Evolutionary conservation across 2,113 vertebrate species (phyloP).

Genomic region (Myotis lucifugus): DNA sequence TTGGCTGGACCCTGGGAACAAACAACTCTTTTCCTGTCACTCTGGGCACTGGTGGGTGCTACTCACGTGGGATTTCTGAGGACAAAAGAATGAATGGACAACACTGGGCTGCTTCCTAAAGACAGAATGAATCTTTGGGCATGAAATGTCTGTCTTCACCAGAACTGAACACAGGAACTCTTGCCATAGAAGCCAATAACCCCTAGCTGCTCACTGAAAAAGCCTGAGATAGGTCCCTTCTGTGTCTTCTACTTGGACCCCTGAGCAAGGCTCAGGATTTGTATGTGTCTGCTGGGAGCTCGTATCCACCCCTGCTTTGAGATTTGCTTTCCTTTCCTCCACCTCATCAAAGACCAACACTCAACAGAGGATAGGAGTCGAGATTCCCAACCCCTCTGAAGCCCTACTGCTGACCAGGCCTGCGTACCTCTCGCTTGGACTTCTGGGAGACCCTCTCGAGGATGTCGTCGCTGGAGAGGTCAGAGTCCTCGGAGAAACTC

Average conservation of each 20-base stretch:
- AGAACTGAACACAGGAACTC: background rate
- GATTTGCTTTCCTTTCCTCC: background rate
- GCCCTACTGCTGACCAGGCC: background rate
- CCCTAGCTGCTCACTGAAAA: background rate
- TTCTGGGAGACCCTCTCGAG: slow-evolving; percentile 95
- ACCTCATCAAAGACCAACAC: background rate
- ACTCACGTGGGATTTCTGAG: background rate
- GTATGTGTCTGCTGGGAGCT: background rate
- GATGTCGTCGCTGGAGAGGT: slow-evolving; percentile 96
- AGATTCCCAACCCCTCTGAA: background rate
- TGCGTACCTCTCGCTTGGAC: slow-evolving; percentile 93
- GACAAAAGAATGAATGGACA: background rate
- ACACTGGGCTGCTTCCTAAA: background rate
- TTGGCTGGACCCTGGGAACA: too few species aligned
- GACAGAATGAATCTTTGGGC: background rate
- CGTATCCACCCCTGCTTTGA: background rate
- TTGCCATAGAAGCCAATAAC: background rate
- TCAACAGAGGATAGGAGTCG: background rate
- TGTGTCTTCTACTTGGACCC: background rate
- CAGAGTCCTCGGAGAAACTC: slow-evolving; percentile 97
- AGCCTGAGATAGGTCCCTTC: background rate
- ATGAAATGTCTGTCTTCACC: background rate
- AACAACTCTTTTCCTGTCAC: background rate
- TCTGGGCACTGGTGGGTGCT: background rate
- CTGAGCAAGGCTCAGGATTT: background rate